Evolutionary conservation across 2,113 vertebrate species (phyloP), one percentile per base, ranked within the genome.

Genomic region (Uropsilus gracilis): DNA sequence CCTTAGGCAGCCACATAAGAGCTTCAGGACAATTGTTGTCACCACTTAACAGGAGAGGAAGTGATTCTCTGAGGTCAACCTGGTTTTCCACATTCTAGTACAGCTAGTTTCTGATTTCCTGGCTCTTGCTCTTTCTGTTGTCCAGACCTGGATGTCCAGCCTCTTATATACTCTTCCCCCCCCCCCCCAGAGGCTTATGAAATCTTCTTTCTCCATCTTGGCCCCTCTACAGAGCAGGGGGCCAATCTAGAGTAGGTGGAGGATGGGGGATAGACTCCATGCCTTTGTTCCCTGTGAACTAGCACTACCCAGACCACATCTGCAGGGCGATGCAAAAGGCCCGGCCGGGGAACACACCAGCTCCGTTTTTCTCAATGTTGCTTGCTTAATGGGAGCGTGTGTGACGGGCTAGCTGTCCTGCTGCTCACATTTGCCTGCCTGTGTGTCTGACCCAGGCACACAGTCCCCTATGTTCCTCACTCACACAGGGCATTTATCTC

Each of bases 401-500:
- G 73, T 68, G 80, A 68, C 63, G n/a, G n/a, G n/a, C n/a, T n/a
- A n/a, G n/a, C 7, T 0, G 3, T 11, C 71, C 50, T 32, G 18
- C 11, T 1, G 0, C 59, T 61, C 83, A 53, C 32, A 17, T 46
- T 30, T 72, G 78, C 80, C 80, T 73, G 17, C 63, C 68, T 32
- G 0, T 63, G 46, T 73, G 37, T 37, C 75, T 75, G 71, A 10
- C 13, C 5, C 14, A 30, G n/a, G 53, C 32, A n/a, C 12, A 4
- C 44, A 39, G 48, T 30, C 48, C 71, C 66, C 44, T 63, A 50
- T 12, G 30, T n/a, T 50, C 76, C 64, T 78, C 44, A 59, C 71
- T 50, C 30, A 50, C 22, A 13, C 30, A 3, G 61, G 63, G 39
- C 92, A 77, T 92, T 94, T 73, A 16, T 90, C 57, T 90, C 90